Base-by-base conservation (phyloP, 1,140 invertebrate genomes). In the Aphelenchoides fujianensis region DNA sequence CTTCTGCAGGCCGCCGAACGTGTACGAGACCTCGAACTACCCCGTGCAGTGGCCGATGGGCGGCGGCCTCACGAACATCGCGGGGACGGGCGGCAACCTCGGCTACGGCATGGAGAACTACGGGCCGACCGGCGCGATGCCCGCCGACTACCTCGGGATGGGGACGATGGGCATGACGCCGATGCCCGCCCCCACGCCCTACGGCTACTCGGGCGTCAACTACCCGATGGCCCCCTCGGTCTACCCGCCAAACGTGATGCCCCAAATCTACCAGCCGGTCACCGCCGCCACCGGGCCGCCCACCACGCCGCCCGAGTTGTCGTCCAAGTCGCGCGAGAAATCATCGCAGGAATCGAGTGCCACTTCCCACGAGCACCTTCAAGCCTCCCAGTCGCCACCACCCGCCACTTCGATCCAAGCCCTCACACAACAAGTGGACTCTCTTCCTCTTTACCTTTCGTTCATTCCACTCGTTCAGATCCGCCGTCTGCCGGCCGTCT, bases 401-500 rank as follows among this genome's bases (percentile, higher is more conserved):
- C 66, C 73, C 27, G 70, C 76, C 19, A 81, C 81, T 2, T 82
- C 82, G 9, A 69, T 81, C 37, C 82, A 82, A 62, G 78, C 82
- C 19, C 31, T 81, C 19, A 83, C 79, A 1, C 79, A 81, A 69
- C 79, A 81, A 66, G 79, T 84, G 16, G 9, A 62, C n/a, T 35
- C 23, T 67, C 3, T 37, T 70, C n/a, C 3, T 23, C 9, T 28
- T 34, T 37, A 69, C 12, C 52, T 68, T 23, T 12, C 19, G 48
- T 68, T 66, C 5, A 75, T 75, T 34, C 74, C 0, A n/a, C n/a
- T n/a, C 35, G n/a, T 80, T 68, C 48, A 83, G 81, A 82, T 83
- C 70, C 81, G 81, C 27, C 80, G 82, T 30, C 71, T 83, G 2
- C 82, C 82, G 1, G 82, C 83, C 2, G 82, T 83, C 23, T 62